phyloP scores from a whole-genome alignment of 2,113 vertebrate species.

The Nicator chloris region DNA sequence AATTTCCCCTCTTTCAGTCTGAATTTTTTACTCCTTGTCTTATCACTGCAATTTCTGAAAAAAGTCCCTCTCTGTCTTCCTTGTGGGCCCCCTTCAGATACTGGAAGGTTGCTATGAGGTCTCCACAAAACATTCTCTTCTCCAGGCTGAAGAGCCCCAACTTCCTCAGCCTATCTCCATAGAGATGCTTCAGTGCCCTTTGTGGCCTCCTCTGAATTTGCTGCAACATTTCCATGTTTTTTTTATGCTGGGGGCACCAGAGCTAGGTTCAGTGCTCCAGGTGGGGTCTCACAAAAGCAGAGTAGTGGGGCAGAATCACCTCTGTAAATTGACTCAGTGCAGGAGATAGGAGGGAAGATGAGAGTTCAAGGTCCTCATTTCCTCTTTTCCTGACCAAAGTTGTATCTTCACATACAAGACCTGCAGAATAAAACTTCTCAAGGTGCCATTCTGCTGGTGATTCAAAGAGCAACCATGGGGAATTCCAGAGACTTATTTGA shows the following conservation, averaged over 20 bases:
- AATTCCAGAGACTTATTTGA: not conserved
- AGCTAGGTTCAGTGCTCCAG: not conserved
- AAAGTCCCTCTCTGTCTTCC: not conserved
- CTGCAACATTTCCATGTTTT: not conserved
- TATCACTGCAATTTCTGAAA: not conserved
- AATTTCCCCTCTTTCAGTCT: not conserved
- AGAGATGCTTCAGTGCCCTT: not conserved
- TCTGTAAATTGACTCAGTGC: not conserved
- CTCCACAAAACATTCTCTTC: not conserved
- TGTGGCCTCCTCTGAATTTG: not conserved
- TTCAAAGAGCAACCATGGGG: not conserved
- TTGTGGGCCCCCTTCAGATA: not conserved
- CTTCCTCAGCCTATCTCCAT: not conserved
- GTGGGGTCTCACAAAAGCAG: not conserved
- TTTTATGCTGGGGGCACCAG: not conserved
- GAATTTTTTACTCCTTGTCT: not conserved
- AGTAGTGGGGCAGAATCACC: not conserved
- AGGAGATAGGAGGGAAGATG: not conserved
- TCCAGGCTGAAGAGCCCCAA: not conserved
- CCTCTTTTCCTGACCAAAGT: not conserved
- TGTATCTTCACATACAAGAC: not conserved
- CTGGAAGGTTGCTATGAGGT: not conserved
- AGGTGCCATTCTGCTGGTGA: not conserved
- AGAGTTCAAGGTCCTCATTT: not conserved
- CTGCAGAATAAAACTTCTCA: not conserved